Base-by-base conservation (phyloP, 2,797 vertebrate genomes). In the Chaetodon trifasciatus region DNA sequence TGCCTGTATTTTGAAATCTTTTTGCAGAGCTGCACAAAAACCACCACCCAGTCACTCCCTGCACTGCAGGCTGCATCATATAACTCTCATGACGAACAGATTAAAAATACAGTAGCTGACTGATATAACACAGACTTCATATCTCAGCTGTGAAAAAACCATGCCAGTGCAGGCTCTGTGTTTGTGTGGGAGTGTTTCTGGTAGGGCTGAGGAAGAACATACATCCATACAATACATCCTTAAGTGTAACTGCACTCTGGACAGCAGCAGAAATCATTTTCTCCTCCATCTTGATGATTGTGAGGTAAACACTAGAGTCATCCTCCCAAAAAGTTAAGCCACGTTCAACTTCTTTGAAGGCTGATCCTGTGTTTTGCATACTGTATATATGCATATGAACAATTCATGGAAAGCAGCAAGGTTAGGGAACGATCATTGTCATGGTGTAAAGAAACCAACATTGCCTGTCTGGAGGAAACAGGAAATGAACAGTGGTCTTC, bases 81-180 rank as follows among this genome's bases (percentile, higher is more conserved):
- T 53, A 65, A 72, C 56, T 66, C 42, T 32, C 68, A 57, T 19
- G 28, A 56, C 16, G n/a, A 49, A 42, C 55, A 52, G 50, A 52
- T 53, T 23, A 21, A 12, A 28, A 61, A 66, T 23, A 44, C 47
- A 42, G 50, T 2, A 44, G 32, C 49, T 60, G 79, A 70, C 15
- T 61, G 67, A 74, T 49, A 42, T 3, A 53, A 35, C 23, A 9
- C 17, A 47, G 8, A 37, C 46, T 69, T 57, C 8, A 16, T 9
- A 65, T 21, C 11, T 50, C 37, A 40, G 40, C 60, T 58, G 66
- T 37, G 74, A 47, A 21, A 23, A 47, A 55, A 10, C 57, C 46
- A 16, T 7, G 21, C 16, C 17, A 19, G n/a, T n/a, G 21, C 32
- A 35, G 32, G 1, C 5, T 55, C n/a, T 47, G 63, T 5, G 46